phyloP scores from a whole-genome alignment of 2,113 vertebrate genomes.

The Cryptomyrus ogoouensis region DNA sequence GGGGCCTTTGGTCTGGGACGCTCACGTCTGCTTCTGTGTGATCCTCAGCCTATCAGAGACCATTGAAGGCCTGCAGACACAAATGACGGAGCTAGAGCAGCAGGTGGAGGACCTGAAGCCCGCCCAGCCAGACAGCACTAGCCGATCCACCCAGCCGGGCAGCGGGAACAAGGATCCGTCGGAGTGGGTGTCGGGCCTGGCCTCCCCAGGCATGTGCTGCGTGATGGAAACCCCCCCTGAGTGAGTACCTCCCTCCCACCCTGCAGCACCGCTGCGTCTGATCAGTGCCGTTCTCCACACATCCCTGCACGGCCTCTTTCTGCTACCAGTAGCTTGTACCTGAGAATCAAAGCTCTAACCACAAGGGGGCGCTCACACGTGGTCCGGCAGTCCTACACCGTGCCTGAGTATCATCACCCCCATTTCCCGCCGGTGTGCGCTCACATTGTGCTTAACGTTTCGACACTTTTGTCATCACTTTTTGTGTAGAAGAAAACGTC shows the following conservation, averaged over 20 bases:
- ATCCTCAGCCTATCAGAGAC: slow-evolving; percentile 77
- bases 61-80: slow-evolving; percentile 74
- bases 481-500: not conserved
- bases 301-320: not conserved
- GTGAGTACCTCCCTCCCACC: not conserved
- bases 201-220: slow-evolving; percentile 63
- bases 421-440: not conserved
- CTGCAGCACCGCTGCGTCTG: not conserved
- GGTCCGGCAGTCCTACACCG: not conserved
- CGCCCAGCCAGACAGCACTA: slow-evolving; percentile 49
- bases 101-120: slow-evolving; percentile 79
- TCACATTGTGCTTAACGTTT: not conserved
- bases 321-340: not conserved
- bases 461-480: not conserved
- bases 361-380: not conserved
- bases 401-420: not conserved
- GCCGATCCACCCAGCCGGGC: slow-evolving; percentile 48
- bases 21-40: not conserved
- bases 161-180: slow-evolving; percentile 53
- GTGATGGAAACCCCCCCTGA: slow-evolving; percentile 57
- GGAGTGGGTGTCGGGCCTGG: slow-evolving; percentile 43
- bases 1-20: slow-evolving; percentile 27
- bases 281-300: not conserved
- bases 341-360: not conserved
- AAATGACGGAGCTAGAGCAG: slow-evolving; percentile 78